A percentile compares a stretch with the other conserved stretches of the same genome.
Conservation (phyloP, 64 coral and sea anemone species). For the Trachythela sp. region DNA sequence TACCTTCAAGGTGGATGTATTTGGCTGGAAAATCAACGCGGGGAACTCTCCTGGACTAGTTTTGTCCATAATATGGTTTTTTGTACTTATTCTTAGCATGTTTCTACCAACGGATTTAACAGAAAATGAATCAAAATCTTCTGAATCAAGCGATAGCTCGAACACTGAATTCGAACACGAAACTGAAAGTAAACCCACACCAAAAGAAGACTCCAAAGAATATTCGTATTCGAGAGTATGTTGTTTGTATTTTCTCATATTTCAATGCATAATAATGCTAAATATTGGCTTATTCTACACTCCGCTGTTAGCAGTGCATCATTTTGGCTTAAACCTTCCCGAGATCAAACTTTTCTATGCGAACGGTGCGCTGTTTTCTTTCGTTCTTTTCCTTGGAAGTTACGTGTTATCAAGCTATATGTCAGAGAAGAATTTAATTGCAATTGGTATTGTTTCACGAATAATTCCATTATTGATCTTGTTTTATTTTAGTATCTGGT, state of each 20-base stretch:
- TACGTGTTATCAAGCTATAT: not conserved
- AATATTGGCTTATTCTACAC: not conserved
- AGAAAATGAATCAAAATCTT: not conserved
- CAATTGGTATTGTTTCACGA: not conserved
- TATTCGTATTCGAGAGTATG: not conserved
- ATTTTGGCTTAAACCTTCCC: not conserved
- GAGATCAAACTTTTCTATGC: not conserved
- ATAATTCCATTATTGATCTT: not conserved
- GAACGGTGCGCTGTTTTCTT: not conserved
- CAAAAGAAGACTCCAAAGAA: not conserved
- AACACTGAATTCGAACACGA: not conserved
- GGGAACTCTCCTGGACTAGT: not conserved
- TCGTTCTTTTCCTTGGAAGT: not conserved
- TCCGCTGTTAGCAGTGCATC: not conserved
- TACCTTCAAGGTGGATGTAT: not conserved
- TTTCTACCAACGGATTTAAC: not conserved
- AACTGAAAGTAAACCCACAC: not conserved
- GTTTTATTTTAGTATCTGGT: not conserved
- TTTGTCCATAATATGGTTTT: not conserved
- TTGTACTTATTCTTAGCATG: not conserved
- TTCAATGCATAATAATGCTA: not conserved
- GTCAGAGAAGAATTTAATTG: not conserved
- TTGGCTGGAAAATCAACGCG: not conserved
- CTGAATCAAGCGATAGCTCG: not conserved
- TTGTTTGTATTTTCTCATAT: not conserved